Evolutionary conservation across 2,797 vertebrate genomes (phyloP), one percentile per base, ranked within the genome.

Genomic region (Hyperoplus lanceolatus): DNA sequence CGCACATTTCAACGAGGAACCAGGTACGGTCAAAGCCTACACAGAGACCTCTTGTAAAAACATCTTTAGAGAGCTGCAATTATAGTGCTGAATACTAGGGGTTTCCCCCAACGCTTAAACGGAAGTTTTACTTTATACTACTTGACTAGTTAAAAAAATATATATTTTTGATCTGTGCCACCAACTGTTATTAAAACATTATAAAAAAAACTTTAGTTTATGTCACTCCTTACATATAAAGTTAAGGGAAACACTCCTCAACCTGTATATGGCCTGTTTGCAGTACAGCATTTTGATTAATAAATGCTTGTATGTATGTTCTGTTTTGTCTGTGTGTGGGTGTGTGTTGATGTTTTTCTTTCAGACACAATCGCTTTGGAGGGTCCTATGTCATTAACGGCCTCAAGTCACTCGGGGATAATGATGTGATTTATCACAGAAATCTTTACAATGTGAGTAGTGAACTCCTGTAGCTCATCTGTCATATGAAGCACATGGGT

Each of bases 321-420:
- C 0, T 70, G 0, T 42, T 56, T 10, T 38, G 4, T 77, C 38
- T 59, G 29, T 57, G 10, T 73, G 15, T 56, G 2, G 59, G 12
- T 75, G 39, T 71, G 4, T 51, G 21, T 73, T 63, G 9, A 56
- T 48, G 11, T 75, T 59, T 50, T 45, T 73, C 8, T 53, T 66
- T 16, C 83, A 99, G 98, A 89, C 98, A 99, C 84, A 98, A 98
- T 43, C 97, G 96, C 1, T 99, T 99, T 11, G 96, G 97, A 8
- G 98, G 98, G 36, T 98, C 97, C 39, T 99, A 95, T 6, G 92
- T 99, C 43, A 93, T 99, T 73, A 93, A 97, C 85, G 98, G 98
- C 11, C 92, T 99, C 82, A 98, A 97, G 83, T 96, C 98, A 0
- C 96, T 99, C 3, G 97, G 96, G 6, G 96, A 99, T 60, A 95